phyloP scores from a whole-genome alignment of 2,113 vertebrate species.

The Oreamnos americanus region DNA sequence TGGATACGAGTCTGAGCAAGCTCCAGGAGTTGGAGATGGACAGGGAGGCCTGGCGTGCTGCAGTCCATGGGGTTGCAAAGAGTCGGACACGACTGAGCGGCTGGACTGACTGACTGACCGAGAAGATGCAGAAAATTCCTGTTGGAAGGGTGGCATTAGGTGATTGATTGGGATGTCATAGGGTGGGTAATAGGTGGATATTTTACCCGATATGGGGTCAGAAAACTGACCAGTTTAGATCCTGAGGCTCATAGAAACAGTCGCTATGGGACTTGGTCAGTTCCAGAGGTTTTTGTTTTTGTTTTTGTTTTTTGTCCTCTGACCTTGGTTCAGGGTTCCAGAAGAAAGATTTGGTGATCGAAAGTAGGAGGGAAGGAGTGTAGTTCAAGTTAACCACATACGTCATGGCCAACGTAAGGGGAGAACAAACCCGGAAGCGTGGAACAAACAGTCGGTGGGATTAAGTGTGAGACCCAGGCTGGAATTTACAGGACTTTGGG shows the following conservation, averaged over 20 bases:
- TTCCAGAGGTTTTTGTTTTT: neutral
- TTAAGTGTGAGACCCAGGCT: neutral
- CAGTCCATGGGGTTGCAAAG: neutral
- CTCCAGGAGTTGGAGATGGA: neutral
- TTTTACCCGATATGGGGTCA: neutral
- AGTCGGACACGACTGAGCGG: rapidly evolving
- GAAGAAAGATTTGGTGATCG: neutral
- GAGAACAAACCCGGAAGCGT: neutral
- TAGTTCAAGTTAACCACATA: no score
- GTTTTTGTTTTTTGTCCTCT: neutral
- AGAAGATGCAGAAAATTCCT: neutral
- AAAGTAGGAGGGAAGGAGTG: neutral
- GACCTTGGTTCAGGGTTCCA: neutral
- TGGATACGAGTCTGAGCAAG: neutral
- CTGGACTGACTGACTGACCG: neutral
- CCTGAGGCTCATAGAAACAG: neutral
- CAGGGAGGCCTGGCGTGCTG: neutral
- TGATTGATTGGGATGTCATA: neutral
- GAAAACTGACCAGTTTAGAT: neutral
- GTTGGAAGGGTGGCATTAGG: neutral
- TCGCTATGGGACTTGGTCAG: neutral
- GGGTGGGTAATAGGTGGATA: neutral
- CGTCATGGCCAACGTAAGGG: neutral
- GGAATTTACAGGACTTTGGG: neutral
- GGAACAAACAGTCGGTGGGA: rapidly evolving